phyloP scores from a whole-genome alignment of 2,888 invertebrate species.

The Hemistola chrysoprasaria region DNA sequence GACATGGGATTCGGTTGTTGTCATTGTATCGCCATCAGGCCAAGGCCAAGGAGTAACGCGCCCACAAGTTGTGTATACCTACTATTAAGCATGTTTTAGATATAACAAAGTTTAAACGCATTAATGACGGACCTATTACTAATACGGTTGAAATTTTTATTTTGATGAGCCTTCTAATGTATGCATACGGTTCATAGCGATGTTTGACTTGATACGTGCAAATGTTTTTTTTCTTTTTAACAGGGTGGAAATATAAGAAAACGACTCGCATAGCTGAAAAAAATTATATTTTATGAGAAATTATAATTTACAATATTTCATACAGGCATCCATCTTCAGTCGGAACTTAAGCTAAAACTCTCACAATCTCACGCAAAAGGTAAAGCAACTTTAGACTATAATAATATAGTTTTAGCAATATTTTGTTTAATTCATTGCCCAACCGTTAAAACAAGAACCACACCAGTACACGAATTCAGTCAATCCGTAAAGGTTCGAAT shows the following conservation, averaged over 20 bases:
- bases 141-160: too few relatives aligned
- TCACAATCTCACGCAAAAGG: conserved; percentile 83
- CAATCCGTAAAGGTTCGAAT: conserved; percentile 60
- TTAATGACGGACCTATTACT: too few relatives aligned
- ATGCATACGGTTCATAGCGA: too few relatives aligned
- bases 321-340: conserved; percentile 83
- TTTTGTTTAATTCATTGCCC: conserved; percentile 74
- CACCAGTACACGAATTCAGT: conserved; percentile 67
- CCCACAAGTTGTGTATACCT: too few relatives aligned
- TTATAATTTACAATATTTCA: conserved; percentile 84
- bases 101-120: too few relatives aligned
- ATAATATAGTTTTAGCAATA: conserved; percentile 82
- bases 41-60: too few relatives aligned
- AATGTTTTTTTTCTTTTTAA: too few relatives aligned
- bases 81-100: too few relatives aligned
- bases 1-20: too few relatives aligned
- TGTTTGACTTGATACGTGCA: too few relatives aligned
- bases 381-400: conserved; percentile 84
- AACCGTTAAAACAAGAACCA: conserved; percentile 67
- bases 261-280: conserved; percentile 79
- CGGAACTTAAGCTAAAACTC: conserved; percentile 83
- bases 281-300: conserved; percentile 84
- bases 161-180: too few relatives aligned
- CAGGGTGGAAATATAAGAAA: conserved; percentile 47
- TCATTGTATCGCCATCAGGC: too few relatives aligned